Evolutionary conservation across 1,140 invertebrate genomes (phyloP).

Genomic region (Patella vulgata): DNA sequence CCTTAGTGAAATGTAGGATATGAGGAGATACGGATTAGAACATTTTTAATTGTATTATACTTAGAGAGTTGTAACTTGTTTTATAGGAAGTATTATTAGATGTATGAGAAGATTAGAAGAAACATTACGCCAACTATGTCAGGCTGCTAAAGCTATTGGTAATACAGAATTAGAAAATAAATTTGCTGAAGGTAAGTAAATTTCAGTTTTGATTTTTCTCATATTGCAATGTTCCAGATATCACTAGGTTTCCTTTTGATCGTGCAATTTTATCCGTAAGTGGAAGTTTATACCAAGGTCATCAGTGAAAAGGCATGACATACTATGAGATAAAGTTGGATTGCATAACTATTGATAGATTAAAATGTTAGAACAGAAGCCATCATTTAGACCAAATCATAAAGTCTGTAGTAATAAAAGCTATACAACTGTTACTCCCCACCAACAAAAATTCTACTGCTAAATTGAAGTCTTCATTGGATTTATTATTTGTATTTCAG

Average conservation of each 20-base stretch:
- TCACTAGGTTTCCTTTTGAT: background rate
- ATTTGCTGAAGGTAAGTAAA: constrained; percentile 84
- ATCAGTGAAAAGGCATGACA: background rate
- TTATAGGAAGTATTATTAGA: constrained; percentile 94
- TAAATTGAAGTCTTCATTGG: no score
- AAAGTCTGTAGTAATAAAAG: no score
- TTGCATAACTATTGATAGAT: no score
- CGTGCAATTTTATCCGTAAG: background rate
- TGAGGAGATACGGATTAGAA: no score
- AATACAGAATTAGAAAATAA: constrained; percentile 96
- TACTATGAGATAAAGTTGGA: no score
- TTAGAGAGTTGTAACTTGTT: background rate
- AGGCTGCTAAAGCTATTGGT: constrained; percentile 96
- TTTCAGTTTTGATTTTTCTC: no score
- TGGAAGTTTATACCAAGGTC: background rate
- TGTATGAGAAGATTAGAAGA: constrained; percentile 97
- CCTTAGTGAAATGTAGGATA: no score
- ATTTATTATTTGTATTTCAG: constrained; percentile 50
- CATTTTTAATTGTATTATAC: no score
- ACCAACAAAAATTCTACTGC: no score
- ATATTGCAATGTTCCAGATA: constrained; percentile 2
- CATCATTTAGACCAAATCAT: no score
- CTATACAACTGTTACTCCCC: no score
- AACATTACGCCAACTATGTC: constrained; percentile 91
- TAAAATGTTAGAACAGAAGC: no score